Evolutionary conservation across 1,140 invertebrate genomes (phyloP), one percentile per base, ranked within the genome.

Genomic region (Drosophila equinoxialis): DNA sequence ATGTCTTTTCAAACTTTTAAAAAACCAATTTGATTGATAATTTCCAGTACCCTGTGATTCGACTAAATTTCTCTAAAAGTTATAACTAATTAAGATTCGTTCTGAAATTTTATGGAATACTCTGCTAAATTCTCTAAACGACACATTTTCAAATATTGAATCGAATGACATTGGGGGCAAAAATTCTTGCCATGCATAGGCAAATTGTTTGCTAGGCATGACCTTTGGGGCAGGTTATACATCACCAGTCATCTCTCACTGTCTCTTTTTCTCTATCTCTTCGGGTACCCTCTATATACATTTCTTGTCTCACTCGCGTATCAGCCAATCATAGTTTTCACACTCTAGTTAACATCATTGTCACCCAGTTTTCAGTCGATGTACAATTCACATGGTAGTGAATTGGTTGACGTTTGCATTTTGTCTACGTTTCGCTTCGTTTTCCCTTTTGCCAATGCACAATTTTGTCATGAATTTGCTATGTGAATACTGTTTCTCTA

Each of bases 341-440:
- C 83, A 87, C 83, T 87, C 83, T 89, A 87, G 83, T 87, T 87
- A 87, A 87, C 83, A 87, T 83, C 83, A 87, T 87, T 87, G 83
- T 87, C 80, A 84, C 84, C 80, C 84, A 74, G 84, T 75, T 84
- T 87, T 45, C 80, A 74, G 72, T 65, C 70, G 67, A 72, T 77
- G 70, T 65, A 59, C 62, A 75, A 76, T 63, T 59, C 64, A 69
- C 55, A 48, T 14, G 64, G 14, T 51, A 37, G 73, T 73, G 80
- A 89, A 84, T 74, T 68, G 57, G 73, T 74, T 74, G 77, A 80
- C 84, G 84, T 84, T 87, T 89, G 84, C 83, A 89, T 73, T 84
- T 87, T 87, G 68, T 58, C 68, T 79, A 60, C 60, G 63, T 57
- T 64, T 51, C 14, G 11, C 45, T 10, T 30, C 41, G 35, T 10